phyloP scores from a whole-genome alignment of 2,113 vertebrate species.

The Xenus cinereus region DNA sequence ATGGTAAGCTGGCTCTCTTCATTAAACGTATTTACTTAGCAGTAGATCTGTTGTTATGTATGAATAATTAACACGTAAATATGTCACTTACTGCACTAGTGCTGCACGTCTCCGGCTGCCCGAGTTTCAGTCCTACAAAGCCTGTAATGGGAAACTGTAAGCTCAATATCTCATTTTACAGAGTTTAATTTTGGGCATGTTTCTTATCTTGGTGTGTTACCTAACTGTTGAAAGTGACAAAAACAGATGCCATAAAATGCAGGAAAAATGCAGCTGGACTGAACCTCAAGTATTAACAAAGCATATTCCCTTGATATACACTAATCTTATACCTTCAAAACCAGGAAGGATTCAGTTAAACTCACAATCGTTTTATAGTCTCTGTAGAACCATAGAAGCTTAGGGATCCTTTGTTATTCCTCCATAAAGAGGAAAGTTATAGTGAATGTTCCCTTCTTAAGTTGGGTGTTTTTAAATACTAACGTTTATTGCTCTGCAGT shows the following conservation, averaged over 20 bases:
- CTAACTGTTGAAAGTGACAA: slow-evolving; percentile 36
- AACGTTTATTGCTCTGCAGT: slow-evolving; percentile 48
- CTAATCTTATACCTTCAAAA: slow-evolving; percentile 46
- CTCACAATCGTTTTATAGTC: slow-evolving; percentile 48
- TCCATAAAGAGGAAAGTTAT: slow-evolving; percentile 56
- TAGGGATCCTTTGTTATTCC: slow-evolving; percentile 58
- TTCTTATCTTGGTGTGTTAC: neutral
- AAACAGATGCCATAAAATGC: slow-evolving; percentile 24
- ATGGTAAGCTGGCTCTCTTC: neutral
- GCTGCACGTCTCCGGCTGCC: neutral
- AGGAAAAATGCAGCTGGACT: slow-evolving; percentile 47
- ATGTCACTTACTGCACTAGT: neutral
- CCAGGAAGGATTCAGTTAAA: slow-evolving; percentile 63
- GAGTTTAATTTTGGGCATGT: neutral
- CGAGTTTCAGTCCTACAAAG: neutral
- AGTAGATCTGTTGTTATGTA: neutral
- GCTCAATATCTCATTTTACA: neutral
- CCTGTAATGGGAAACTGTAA: neutral
- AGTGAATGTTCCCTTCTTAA: slow-evolving; percentile 34
- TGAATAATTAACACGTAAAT: slow-evolving; percentile 9
- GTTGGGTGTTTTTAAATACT: slow-evolving; percentile 63
- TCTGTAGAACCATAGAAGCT: slow-evolving; percentile 54
- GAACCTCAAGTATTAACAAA: slow-evolving; percentile 31
- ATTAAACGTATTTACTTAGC: neutral
- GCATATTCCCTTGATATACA: slow-evolving; percentile 22